Evolutionary conservation across 2,113 vertebrate species (phyloP).

Genomic region (Sapayoa aenigma): DNA sequence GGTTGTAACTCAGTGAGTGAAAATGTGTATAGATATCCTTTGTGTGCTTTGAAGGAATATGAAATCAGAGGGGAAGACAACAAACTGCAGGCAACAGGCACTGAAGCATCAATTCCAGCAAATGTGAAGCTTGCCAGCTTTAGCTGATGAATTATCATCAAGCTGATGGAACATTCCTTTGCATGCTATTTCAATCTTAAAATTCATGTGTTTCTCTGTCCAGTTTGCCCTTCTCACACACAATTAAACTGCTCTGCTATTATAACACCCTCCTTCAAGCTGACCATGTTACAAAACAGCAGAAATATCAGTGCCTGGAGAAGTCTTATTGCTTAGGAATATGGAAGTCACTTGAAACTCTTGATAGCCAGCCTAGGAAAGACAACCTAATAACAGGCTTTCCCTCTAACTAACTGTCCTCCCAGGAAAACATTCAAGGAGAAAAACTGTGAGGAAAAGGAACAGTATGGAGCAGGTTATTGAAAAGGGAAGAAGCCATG

Average conservation of each 20-base stretch:
- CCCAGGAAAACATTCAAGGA: neutral
- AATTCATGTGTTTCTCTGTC: neutral
- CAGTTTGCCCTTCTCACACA: neutral
- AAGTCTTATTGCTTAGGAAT: neutral
- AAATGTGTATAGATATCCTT: neutral
- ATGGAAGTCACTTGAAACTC: neutral
- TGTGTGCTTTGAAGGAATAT: neutral
- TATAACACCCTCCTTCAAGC: neutral
- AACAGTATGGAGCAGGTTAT: neutral
- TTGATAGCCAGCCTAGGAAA: neutral
- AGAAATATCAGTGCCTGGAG: neutral
- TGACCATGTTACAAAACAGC: neutral
- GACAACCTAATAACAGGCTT: neutral
- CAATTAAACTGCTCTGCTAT: neutral
- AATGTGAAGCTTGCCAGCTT: fast-evolving
- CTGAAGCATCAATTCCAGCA: neutral
- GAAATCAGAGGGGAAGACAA: neutral
- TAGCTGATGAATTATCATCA: neutral
- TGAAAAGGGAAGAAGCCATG: neutral
- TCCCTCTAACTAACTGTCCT: neutral
- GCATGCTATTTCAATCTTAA: neutral
- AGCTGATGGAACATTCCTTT: neutral
- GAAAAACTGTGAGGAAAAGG: neutral
- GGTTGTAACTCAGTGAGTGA: neutral
- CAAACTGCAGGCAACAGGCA: neutral